A percentile compares a stretch with the other conserved stretches of the same genome.
phyloP scores from a whole-genome alignment of 1,140 invertebrate species.

The Radopholus similis region DNA sequence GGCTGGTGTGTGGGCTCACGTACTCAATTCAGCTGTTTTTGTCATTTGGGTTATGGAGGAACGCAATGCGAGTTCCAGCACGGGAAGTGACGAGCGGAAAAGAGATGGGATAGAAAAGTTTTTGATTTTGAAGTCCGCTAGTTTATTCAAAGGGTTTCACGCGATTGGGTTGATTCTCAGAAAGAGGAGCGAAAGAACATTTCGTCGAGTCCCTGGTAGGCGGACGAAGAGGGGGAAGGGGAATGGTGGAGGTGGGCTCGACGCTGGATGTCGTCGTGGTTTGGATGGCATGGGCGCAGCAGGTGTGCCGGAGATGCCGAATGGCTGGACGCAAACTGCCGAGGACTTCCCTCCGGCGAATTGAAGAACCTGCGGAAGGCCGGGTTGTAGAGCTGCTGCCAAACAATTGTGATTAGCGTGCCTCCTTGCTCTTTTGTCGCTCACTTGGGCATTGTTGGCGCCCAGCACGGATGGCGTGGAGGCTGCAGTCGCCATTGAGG shows the following conservation, averaged over 20 bases:
- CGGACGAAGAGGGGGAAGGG: neutral
- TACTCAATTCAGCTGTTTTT: slow-evolving; percentile 17
- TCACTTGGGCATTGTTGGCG: neutral
- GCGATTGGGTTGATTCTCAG: neutral
- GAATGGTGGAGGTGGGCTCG: neutral
- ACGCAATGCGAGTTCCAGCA: slow-evolving; percentile 21
- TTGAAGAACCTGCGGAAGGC: neutral
- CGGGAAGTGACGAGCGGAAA: neutral
- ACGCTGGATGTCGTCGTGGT: neutral
- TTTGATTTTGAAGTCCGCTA: neutral
- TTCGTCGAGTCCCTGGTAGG: neutral
- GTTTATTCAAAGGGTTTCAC: neutral
- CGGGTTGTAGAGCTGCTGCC: neutral
- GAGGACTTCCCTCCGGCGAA: neutral
- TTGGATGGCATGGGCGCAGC: neutral
- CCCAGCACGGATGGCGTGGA: neutral
- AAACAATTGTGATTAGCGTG: neutral
- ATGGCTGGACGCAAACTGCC: neutral
- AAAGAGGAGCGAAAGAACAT: neutral
- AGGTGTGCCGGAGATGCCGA: neutral
- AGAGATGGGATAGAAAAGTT: neutral
- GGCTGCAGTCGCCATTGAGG: neutral
- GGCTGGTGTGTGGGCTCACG: slow-evolving; percentile 25
- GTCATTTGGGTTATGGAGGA: slow-evolving; percentile 21
- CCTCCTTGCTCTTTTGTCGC: neutral